A percentile compares a stretch with the other conserved stretches of the same genome.
phyloP scores from a whole-genome alignment of 1,140 invertebrate genomes.

The Sitophilus oryzae region DNA sequence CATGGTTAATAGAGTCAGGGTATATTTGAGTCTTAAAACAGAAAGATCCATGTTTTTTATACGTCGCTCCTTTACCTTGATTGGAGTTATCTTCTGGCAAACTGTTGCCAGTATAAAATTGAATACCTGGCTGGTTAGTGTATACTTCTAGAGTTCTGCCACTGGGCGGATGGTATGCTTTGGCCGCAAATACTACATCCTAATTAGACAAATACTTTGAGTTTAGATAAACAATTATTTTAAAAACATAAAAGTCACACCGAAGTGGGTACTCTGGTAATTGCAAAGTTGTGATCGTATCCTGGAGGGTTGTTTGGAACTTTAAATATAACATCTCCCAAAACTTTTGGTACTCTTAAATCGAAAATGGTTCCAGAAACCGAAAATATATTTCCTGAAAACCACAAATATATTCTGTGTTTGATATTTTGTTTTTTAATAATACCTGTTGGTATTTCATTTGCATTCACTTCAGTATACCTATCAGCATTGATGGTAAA shows the following conservation, averaged over 20 bases:
- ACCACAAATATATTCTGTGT: too few relatives aligned
- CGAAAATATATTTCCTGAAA: conserved; percentile 34
- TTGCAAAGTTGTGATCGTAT: conserved; percentile 70
- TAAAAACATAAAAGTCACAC: too few relatives aligned
- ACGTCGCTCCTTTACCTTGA: conserved; percentile 66
- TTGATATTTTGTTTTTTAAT: too few relatives aligned
- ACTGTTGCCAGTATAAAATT: conserved; percentile 82
- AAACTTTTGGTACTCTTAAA: conserved; percentile 52
- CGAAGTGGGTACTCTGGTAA: conserved; percentile 29
- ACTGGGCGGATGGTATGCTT: conserved; percentile 59
- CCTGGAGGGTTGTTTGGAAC: conserved; percentile 49
- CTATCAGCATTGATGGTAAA: conserved; percentile 68
- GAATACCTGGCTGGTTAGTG: conserved; percentile 82
- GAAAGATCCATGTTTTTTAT: conserved; percentile 74
- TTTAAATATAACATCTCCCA: conserved; percentile 48
- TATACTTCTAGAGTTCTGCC: conserved; percentile 71
- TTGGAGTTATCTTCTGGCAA: conserved; percentile 50
- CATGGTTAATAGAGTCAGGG: conserved; percentile 83
- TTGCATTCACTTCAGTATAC: conserved; percentile 67
- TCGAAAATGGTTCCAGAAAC: conserved; percentile 49
- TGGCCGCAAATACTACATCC: conserved; percentile 40
- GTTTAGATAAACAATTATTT: neutral
- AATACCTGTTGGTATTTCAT: conserved; percentile 78
- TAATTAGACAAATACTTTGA: conserved; percentile 35
- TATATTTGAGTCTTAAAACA: conserved; percentile 90